phyloP scores from a whole-genome alignment of 1,140 invertebrate genomes.

The Branchinecta lindahli region DNA sequence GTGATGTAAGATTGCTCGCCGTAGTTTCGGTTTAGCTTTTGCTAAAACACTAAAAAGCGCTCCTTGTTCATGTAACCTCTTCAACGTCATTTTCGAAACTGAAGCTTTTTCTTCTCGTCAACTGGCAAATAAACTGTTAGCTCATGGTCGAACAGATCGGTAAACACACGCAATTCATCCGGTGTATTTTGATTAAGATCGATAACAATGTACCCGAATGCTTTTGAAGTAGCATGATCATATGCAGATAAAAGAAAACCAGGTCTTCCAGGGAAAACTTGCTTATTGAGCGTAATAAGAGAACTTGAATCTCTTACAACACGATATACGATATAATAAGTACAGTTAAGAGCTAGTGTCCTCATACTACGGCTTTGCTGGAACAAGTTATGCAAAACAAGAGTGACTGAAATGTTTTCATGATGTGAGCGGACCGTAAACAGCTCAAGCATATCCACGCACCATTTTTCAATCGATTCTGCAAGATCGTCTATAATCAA shows the following conservation, averaged over 20 bases:
- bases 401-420: constrained; percentile 1
- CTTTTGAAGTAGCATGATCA: background rate
- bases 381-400: background rate
- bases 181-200: constrained; percentile 7
- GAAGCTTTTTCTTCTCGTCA: background rate
- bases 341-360: background rate
- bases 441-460: background rate
- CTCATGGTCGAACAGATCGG: background rate
- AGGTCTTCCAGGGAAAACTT: background rate
- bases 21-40: background rate
- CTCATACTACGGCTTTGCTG: background rate
- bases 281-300: background rate
- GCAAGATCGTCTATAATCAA: background rate
- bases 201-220: background rate
- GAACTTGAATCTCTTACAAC: background rate
- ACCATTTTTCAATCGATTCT: constrained; percentile 6
- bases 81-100: background rate
- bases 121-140: background rate
- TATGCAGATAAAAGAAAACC: background rate
- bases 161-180: background rate
- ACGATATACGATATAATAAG: background rate
- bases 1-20: background rate
- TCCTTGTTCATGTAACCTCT: background rate
- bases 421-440: constrained; percentile 2
- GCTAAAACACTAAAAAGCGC: background rate